Evolutionary conservation across 2,888 invertebrate species (phyloP).

Genomic region (Andrena haemorrhoa): DNA sequence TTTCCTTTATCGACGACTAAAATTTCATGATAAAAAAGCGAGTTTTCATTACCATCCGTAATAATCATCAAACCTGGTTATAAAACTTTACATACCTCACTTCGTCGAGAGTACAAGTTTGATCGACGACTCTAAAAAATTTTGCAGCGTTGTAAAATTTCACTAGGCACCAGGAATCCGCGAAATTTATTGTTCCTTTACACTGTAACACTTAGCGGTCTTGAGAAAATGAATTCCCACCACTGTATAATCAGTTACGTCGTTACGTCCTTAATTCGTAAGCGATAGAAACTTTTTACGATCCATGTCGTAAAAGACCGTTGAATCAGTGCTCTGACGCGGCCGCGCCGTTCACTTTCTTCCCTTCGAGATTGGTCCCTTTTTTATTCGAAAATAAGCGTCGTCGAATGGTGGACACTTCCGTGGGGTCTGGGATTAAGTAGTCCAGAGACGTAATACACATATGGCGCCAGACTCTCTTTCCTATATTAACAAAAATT

Average conservation of each 20-base stretch:
- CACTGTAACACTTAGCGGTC: background rate
- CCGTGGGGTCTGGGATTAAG: slow-evolving; percentile 17
- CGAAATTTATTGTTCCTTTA: background rate
- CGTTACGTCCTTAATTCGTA: slow-evolving; percentile 18
- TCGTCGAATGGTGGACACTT: slow-evolving; percentile 6
- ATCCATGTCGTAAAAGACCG: slow-evolving; percentile 24
- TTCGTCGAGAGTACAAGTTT: background rate
- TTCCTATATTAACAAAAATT: slow-evolving; percentile 75
- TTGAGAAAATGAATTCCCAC: slow-evolving; percentile 26
- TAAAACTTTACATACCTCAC: background rate
- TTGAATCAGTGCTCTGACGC: background rate
- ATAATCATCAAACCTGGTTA: background rate
- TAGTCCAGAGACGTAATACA: slow-evolving; percentile 55
- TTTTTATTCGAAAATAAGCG: slow-evolving; percentile 22
- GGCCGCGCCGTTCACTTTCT: background rate
- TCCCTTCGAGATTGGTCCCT: slow-evolving; percentile 2
- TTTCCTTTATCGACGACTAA: too few species aligned
- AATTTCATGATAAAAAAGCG: too few species aligned
- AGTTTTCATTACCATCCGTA: background rate
- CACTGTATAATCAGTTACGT: slow-evolving; percentile 16
- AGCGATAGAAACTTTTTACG: slow-evolving; percentile 40
- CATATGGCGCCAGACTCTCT: slow-evolving; percentile 55
- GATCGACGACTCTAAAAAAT: background rate
- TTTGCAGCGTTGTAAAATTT: background rate
- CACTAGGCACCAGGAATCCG: background rate